These are phyloP conservation scores for Lithophane socia DNA, from an alignment of 2,888 invertebrate genomes.

Conservation along the genomic window DNA sequence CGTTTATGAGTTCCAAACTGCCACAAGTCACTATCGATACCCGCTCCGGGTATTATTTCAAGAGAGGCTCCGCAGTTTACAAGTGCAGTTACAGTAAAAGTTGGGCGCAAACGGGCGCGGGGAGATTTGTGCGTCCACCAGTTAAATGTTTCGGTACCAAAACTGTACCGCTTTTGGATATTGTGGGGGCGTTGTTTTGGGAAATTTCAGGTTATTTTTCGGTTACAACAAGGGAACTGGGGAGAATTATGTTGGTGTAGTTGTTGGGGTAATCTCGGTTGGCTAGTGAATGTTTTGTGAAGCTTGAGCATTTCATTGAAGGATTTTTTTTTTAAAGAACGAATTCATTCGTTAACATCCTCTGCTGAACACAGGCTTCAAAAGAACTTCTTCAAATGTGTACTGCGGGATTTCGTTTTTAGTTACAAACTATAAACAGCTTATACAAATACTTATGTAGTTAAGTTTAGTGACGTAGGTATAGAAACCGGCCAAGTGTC, in stretches of 20 bases:
- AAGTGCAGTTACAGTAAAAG: slow-evolving; percentile 82
- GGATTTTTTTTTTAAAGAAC: no score
- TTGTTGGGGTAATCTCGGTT: slow-evolving; percentile 17
- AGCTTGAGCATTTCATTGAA: not conserved
- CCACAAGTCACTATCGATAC: slow-evolving; percentile 65
- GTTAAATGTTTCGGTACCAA: slow-evolving; percentile 71
- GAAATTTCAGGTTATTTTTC: slow-evolving; percentile 49
- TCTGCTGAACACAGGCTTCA: not conserved
- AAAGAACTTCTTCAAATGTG: not conserved
- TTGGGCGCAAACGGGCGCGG: slow-evolving; percentile 77
- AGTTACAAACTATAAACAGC: no score
- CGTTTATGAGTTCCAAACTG: slow-evolving; percentile 65
- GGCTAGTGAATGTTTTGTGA: slow-evolving; percentile 9
- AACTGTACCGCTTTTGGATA: slow-evolving; percentile 63
- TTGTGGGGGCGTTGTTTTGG: slow-evolving; percentile 50
- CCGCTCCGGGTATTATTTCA: slow-evolving; percentile 72
- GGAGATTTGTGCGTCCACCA: slow-evolving; percentile 76
- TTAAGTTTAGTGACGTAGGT: no score
- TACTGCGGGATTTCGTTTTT: not conserved
- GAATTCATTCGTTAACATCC: not conserved
- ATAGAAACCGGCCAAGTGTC: no score
- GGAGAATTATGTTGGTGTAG: slow-evolving; percentile 9
- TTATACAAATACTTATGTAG: no score
- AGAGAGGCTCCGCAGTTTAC: slow-evolving; percentile 76
- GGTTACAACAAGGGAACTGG: slow-evolving; percentile 35